Percentiles rank a stretch among this genome's conserved stretches.
Evolutionary conservation across 2,797 vertebrate genomes (phyloP).

Genomic region (Peromyscus attwateri): DNA sequence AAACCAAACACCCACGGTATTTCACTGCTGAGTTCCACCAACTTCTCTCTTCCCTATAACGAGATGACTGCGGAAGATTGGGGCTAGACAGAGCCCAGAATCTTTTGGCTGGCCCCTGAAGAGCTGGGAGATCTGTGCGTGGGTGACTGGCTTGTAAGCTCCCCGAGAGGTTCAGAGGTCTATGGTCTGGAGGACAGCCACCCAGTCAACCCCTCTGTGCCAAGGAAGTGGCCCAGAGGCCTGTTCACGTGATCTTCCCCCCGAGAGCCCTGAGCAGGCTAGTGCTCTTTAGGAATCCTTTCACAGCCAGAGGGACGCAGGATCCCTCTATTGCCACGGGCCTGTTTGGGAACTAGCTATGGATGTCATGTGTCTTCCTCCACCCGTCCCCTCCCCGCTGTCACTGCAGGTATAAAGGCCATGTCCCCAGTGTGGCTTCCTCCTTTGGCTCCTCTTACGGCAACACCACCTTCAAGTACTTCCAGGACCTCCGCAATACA

Average conservation of each 20-base stretch:
- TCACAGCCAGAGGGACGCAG: neutral
- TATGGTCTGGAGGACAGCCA: neutral
- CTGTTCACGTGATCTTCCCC: no score
- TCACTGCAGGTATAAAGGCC: slow-evolving; percentile 83
- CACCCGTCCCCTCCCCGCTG: rapidly evolving
- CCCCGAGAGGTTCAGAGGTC: neutral
- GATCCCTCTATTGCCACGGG: neutral
- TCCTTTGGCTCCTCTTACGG: slow-evolving; percentile 83
- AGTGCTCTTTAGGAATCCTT: neutral
- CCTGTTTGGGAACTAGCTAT: neutral
- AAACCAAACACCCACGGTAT: rapidly evolving
- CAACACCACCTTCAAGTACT: slow-evolving; percentile 83
- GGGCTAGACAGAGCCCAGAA: neutral
- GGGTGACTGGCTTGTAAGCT: neutral
- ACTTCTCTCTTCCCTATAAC: neutral
- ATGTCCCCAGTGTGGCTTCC: slow-evolving; percentile 78
- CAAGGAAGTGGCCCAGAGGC: neutral
- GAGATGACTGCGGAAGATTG: neutral
- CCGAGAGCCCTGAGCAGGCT: neutral
- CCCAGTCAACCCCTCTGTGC: neutral
- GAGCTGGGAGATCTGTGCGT: neutral
- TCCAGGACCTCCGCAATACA: slow-evolving; percentile 81
- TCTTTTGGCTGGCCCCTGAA: neutral
- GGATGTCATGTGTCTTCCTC: neutral
- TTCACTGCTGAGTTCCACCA: rapidly evolving